Evolutionary conservation across 2,797 vertebrate species (phyloP).

Genomic region (Chelidonichthys spinosus): DNA sequence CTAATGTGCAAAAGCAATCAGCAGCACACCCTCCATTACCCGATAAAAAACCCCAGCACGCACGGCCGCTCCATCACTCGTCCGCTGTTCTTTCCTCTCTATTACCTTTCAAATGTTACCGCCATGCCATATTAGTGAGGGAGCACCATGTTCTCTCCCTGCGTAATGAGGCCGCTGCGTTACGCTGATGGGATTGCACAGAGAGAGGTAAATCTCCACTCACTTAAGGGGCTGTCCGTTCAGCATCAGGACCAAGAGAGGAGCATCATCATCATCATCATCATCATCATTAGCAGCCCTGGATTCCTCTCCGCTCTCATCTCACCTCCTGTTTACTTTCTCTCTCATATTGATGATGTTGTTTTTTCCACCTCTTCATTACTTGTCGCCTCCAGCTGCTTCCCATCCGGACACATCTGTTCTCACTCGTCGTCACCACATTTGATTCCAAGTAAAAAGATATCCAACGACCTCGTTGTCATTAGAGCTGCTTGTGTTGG

Average conservation of each 20-base stretch:
- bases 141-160: slow-evolving; percentile 24
- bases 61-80: not conserved
- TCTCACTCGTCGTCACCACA: not conserved
- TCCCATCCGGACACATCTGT: not conserved
- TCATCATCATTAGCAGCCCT: slow-evolving; percentile 12
- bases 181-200: slow-evolving; percentile 38
- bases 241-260: not conserved
- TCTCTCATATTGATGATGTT: not conserved
- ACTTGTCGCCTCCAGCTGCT: not conserved
- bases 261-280: slow-evolving; percentile 6
- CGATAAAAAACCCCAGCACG: slow-evolving; percentile 28
- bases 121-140: slow-evolving; percentile 55
- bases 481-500: too few species aligned
- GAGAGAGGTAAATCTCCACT: slow-evolving; percentile 47
- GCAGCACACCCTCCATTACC: slow-evolving; percentile 40
- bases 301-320: slow-evolving; percentile 20
- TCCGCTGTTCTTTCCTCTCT: slow-evolving; percentile 54
- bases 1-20: slow-evolving; percentile 44
- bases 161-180: slow-evolving; percentile 30
- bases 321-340: not conserved
- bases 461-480: not conserved
- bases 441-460: not conserved
- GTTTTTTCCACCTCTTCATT: not conserved
- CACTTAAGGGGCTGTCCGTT: slow-evolving; percentile 25
- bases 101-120: slow-evolving; percentile 61